Base-by-base conservation (phyloP, 2,888 invertebrate species). In the Philereme vetulata region DNA sequence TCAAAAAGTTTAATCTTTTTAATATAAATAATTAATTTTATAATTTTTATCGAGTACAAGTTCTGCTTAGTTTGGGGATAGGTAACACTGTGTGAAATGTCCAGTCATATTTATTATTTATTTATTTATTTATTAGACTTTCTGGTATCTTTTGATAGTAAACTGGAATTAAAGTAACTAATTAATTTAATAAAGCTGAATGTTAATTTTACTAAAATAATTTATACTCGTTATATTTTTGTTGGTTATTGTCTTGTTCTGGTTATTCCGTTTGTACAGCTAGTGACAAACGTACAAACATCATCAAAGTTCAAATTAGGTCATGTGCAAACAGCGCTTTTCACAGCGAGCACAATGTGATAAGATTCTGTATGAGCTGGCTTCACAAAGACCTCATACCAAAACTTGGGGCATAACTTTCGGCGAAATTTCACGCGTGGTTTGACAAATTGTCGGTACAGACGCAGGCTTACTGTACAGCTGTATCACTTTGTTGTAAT, bases 21-120 rank as follows among this genome's bases (percentile, higher is more conserved):
- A 94, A 93, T 94, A 92, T 93, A 93, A 93, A 93, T 94, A 94
- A 94, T 93, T 76, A 81, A 86, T 73, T 78, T 84, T 77, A 78
- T 90, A 75, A 75, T 74, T 66, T 64, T 71, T 47, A 80, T 89
- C 46, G n/a, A n/a, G n/a, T n/a, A n/a, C n/a, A n/a, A n/a, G n/a
- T n/a, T n/a, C n/a, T n/a, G n/a, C n/a, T n/a, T n/a, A n/a, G n/a
- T n/a, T n/a, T n/a, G n/a, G n/a, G n/a, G n/a, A n/a, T n/a, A n/a
- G n/a, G n/a, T n/a, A n/a, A n/a, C n/a, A n/a, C n/a, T n/a, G n/a
- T n/a, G n/a, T n/a, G n/a, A n/a, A n/a, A n/a, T n/a, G n/a, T n/a
- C n/a, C n/a, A n/a, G n/a, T n/a, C n/a, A n/a, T n/a, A n/a, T n/a
- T n/a, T n/a, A n/a, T n/a, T n/a, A n/a, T n/a, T n/a, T n/a, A n/a